Evolutionary conservation across 1,140 invertebrate species (phyloP).

Genomic region (Drosophila fuyamai): DNA sequence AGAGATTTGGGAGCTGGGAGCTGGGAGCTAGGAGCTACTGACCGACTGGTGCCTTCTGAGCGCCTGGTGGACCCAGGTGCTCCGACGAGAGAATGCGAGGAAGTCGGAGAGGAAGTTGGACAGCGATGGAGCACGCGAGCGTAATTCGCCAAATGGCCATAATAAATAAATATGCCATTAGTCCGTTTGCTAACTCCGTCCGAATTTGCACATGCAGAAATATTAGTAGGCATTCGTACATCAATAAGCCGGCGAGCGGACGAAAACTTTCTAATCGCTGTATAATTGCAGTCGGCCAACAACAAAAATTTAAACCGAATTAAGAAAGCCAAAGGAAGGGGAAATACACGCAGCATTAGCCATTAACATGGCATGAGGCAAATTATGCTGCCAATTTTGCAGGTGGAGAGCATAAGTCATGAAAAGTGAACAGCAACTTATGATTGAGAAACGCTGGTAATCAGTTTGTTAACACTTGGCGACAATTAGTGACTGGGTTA

Average conservation of each 20-base stretch:
- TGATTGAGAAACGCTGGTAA: constrained; percentile 35
- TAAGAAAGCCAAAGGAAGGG: constrained; percentile 16
- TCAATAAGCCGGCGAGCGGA: constrained; percentile 47
- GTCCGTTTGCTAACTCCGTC: constrained; percentile 46
- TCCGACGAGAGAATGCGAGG: constrained; percentile 31
- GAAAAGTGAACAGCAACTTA: not conserved
- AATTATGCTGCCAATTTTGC: constrained; percentile 36
- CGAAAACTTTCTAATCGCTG: constrained; percentile 77
- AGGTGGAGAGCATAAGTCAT: constrained; percentile 38
- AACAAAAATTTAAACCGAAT: constrained; percentile 18
- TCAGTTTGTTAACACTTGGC: constrained; percentile 53
- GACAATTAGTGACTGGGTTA: constrained; percentile 43
- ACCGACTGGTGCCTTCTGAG: constrained; percentile 2
- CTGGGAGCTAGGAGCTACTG: not conserved
- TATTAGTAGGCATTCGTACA: constrained; percentile 59
- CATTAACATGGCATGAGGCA: constrained; percentile 5
- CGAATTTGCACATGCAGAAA: constrained; percentile 43
- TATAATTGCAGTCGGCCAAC: constrained; percentile 56
- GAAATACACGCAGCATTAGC: constrained; percentile 7
- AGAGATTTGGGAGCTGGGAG: not conserved
- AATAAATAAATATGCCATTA: constrained; percentile 79
- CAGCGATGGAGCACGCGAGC: constrained; percentile 44
- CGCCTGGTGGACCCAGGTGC: constrained; percentile 3
- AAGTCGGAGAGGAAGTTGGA: constrained; percentile 29
- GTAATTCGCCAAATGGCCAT: constrained; percentile 58